Evolutionary conservation across 2,888 invertebrate species (phyloP), one percentile per base, ranked within the genome.

Genomic region (Calliopum simillimum): DNA sequence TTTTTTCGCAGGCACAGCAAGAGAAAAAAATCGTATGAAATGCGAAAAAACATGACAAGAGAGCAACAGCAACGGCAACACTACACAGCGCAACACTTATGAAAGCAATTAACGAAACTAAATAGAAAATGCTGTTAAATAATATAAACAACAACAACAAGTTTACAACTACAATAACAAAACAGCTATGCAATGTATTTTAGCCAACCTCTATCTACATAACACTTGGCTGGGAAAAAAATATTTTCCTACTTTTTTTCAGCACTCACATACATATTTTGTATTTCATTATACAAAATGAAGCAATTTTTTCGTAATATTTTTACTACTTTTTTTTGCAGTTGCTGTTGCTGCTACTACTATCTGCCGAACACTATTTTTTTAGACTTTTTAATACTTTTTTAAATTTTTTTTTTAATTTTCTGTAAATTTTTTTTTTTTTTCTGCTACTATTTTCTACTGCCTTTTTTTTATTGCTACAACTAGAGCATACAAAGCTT

Each of bases 401-500:
- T 58, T 61, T 41, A 41, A 59, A 43, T 44, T 46, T 43, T 19
- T 21, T 8, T 33, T 44, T 16, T 61, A 12, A 19, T 33, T 33
- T 33, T 33, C 33, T 8, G n/a, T n/a, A 33, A 33, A 33, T 33
- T 4, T 33, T 33, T 33, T 33, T 33, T 55, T 55, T 21, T 3
- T 4, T 55, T 21, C 13, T 21, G 5, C 21, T 55, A 21, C 13
- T 55, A 21, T 55, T 23, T 21, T 13, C 14, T 55, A 1, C 13
- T 23, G 21, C 55, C 3, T 4, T n/a, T 55, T 55, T 55, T 55
- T 55, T 14, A 21, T 55, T 23, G 33, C 33, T 33, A 33, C 33
- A 6, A 33, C 5, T 33, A 21, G 19, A 53, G 53, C 11, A 23
- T 53, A 58, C 62, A 19, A 47, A 65, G 73, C 71, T 73, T 71